phyloP scores from a whole-genome alignment of 2,888 invertebrate genomes.

The Drosophila pseudotakahashii region DNA sequence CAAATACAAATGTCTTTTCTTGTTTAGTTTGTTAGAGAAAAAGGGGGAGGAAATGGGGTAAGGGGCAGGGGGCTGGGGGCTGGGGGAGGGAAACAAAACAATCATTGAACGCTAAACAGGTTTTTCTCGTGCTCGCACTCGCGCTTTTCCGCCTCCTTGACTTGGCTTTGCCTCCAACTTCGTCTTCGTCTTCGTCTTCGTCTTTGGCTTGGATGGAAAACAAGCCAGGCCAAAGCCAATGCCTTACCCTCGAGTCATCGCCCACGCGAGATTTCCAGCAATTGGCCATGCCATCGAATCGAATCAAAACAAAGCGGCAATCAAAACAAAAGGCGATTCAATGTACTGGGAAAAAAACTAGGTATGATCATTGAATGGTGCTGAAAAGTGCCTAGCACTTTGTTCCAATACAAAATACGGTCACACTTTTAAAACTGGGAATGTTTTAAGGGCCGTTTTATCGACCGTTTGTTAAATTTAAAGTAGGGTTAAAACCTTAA shows the following conservation, averaged over 20 bases:
- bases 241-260: conserved; percentile 37
- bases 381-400: too few species aligned
- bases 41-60: not conserved
- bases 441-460: too few species aligned
- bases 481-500: too few species aligned
- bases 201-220: conserved; percentile 16
- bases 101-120: conserved; percentile 76
- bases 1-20: conserved; percentile 70
- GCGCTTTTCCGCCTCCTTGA: conserved; percentile 78
- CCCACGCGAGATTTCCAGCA: conserved; percentile 39
- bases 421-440: too few species aligned
- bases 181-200: conserved; percentile 4
- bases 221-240: conserved; percentile 21
- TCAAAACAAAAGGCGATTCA: conserved; percentile 23
- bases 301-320: conserved; percentile 42
- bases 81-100: conserved; percentile 50
- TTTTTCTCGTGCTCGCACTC: conserved; percentile 67
- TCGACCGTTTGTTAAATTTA: too few species aligned
- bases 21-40: conserved; percentile 31
- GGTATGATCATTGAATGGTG: too few species aligned
- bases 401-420: too few species aligned
- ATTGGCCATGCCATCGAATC: conserved; percentile 39
- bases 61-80: conserved; percentile 8
- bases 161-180: conserved; percentile 20
- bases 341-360: not conserved